Conservation (phyloP, 2,888 invertebrate species). For the Aspidiotus destructor region DNA sequence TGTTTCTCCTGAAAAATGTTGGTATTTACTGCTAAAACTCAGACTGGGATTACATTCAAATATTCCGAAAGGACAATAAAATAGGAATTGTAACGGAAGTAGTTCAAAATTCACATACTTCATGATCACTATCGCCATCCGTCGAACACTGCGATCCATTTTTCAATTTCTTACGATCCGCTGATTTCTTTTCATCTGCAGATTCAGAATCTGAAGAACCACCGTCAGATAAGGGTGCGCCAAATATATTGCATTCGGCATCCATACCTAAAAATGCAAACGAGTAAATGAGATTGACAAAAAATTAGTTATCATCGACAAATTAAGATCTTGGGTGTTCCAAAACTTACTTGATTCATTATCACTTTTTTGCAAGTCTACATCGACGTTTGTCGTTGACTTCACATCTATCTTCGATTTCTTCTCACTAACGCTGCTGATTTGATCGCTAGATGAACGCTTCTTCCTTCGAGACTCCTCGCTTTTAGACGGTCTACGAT, state of each 20-base stretch:
- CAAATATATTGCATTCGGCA: neutral
- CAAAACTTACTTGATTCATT: neutral
- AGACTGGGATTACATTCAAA: no score
- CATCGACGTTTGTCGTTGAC: neutral
- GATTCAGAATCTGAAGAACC: constrained; percentile 17
- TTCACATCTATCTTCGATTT: constrained; percentile 10
- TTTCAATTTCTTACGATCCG: neutral
- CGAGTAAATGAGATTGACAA: neutral
- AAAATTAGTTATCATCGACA: neutral
- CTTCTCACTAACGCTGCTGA: neutral
- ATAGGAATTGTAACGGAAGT: no score
- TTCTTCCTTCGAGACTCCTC: constrained; percentile 5
- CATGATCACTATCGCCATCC: neutral
- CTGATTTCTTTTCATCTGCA: constrained; percentile 1
- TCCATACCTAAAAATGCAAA: neutral
- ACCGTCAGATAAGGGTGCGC: constrained; percentile 5
- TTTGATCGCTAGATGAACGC: constrained; percentile 15
- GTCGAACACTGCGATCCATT: neutral
- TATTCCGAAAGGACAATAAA: no score
- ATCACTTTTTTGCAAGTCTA: neutral
- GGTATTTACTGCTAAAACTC: no score
- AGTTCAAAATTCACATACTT: neutral
- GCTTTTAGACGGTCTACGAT: neutral
- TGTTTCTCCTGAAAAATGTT: neutral
- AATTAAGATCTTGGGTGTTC: constrained; percentile 14